Conservation (phyloP, 2,113 vertebrate genomes). For the Suncus etruscus region DNA sequence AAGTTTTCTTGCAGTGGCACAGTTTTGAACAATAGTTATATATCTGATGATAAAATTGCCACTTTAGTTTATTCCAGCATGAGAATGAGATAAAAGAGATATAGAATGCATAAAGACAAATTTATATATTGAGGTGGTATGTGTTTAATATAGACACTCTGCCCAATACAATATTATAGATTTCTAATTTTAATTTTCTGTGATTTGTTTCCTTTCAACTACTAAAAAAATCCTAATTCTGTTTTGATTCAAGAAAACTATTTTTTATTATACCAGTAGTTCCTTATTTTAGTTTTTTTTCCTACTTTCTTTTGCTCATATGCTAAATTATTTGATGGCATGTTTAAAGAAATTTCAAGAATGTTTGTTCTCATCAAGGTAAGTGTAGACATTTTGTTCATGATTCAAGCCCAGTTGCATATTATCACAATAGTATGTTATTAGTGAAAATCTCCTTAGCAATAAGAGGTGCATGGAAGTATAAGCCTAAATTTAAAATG, state of each 20-base stretch:
- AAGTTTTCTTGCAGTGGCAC: not conserved
- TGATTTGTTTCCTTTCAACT: not conserved
- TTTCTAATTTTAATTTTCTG: not conserved
- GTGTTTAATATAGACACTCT: not conserved
- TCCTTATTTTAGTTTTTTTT: not conserved
- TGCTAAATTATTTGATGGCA: not conserved
- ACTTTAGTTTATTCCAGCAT: not conserved
- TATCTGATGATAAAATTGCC: slow-evolving; percentile 21
- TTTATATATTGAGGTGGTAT: not conserved
- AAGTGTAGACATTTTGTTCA: not conserved
- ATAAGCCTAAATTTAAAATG: too few species aligned
- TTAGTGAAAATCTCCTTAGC: not conserved
- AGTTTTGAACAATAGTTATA: not conserved
- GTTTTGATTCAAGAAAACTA: not conserved
- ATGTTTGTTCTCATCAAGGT: not conserved
- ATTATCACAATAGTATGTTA: not conserved
- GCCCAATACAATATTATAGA: not conserved
- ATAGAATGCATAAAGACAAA: not conserved
- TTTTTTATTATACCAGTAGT: not conserved
- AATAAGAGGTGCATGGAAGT: too few species aligned
- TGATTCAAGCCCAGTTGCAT: not conserved
- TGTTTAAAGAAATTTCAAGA: not conserved
- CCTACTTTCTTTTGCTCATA: not conserved
- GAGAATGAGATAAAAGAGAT: not conserved
- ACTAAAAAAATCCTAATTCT: not conserved